Evolutionary conservation across 1,140 invertebrate species (phyloP), one percentile per base, ranked within the genome.

Genomic region (Elymnias hypermnestra): DNA sequence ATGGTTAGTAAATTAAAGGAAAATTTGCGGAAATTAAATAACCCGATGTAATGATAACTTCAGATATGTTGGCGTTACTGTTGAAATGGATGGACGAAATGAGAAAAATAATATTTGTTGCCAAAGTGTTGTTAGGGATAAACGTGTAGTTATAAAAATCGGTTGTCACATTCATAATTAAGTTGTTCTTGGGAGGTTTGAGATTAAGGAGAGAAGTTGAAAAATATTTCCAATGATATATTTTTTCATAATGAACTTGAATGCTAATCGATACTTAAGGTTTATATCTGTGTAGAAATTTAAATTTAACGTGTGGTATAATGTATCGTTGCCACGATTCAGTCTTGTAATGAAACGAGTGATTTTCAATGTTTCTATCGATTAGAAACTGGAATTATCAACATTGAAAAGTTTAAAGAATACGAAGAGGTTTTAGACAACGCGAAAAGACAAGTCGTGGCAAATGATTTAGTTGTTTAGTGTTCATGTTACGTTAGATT

Each of bases 201-300:
- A 74, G 64, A 71, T 78, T 78, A 82, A 81, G 73, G 64, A 79
- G 69, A 79, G 53, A 77, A 72, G 73, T 83, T 82, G 77, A 83
- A 78, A 71, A 82, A 83, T 83, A 83, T 85, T 85, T 82, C 82
- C 77, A 73, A 83, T 83, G 69, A 83, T 85, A 85, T 85, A 85
- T 85, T 85, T 85, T 85, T 85, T 83, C 82, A 85, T 85, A 81
- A 77, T 78, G 68, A 78, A 78, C 82, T 83, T 79, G 76, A 77
- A 68, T 76, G 72, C 74, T 83, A 83, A 75, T 81, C 70, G 67
- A 70, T 83, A 85, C 67, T 83, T 82, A 83, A 85, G 78, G 65
- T 83, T 84, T 83, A 79, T 83, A 85, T 74, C 79, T 83, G 78
- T 85, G 78, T 85, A 85, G 82, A 72, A 66, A 71, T 72, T 78